Base-by-base conservation (phyloP, 2,113 vertebrate species). In the Petromus typicus region DNA sequence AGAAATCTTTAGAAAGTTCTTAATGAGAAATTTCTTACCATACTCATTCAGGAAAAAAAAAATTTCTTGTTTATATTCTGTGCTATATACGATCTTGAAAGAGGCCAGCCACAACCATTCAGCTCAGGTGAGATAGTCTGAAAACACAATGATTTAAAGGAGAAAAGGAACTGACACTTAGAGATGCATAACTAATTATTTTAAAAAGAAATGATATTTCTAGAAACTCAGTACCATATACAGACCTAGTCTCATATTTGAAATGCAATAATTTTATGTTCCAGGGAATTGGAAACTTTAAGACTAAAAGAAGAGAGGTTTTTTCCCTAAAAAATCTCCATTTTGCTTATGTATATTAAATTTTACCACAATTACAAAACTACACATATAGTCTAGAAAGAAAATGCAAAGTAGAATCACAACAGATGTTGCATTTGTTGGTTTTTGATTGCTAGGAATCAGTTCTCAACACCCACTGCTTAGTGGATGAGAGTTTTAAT, bases 241-340 rank as follows among this genome's bases (percentile, higher is more conserved):
- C 1, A 32, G 0, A 86, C 78, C 17, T 79, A 0, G 3, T 25
- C 20, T 80, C 5, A 4, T 75, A 75, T 61, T 63, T 90, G 9
- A 83, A 16, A 90, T 86, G 67, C 69, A 93, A 54, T 69, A 37
- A 18, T 17, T 79, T 71, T 87, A 69, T 90, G 10, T 83, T 86
- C 75, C 8, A 83, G 2, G 2, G 11, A 90, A 79, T 9, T 79
- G 90, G 27, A 89, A 37, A 7, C 30, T 73, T 94, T 95, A n/a
- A 81, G 45, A 54, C 7, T 4, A 67, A 45, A 83, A 85, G 51
- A 66, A 1, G 25, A 73, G 13, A 54, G 8, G 37, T 16, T 1
- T 48, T n/a, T 87, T 91, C 34, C 11, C 67, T n/a, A 75, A 84
- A 57, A 86, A 69, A 87, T 66, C 7, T 45, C 48, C 48, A 1